A percentile compares a stretch with the other conserved stretches of the same genome.
Conservation (phyloP, 1,140 invertebrate species). For the Diuraphis noxia region DNA sequence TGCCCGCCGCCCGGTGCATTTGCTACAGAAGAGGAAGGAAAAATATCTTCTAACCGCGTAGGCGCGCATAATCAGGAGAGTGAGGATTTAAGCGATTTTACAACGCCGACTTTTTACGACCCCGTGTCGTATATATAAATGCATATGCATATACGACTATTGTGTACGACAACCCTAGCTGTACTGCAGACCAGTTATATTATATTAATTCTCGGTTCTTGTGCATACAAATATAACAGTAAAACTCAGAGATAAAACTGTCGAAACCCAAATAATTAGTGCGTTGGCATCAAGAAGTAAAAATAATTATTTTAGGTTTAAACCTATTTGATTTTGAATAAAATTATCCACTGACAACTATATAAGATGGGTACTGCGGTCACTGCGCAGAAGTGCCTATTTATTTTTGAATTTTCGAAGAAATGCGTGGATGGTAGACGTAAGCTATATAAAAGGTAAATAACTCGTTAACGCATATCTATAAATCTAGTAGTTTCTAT, state of each 20-base stretch:
- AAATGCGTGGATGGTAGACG: not conserved
- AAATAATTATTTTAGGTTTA: not conserved
- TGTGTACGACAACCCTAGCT: not conserved
- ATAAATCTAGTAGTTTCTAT: not conserved
- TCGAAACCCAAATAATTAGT: not conserved
- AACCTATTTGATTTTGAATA: not conserved
- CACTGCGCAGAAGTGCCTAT: not conserved
- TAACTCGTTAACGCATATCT: conserved; percentile 1
- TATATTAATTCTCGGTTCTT: not conserved
- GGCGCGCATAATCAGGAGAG: not conserved
- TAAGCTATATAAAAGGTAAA: not conserved
- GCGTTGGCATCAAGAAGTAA: not conserved
- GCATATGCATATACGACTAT: not conserved
- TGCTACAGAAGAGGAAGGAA: not conserved
- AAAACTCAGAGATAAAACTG: not conserved
- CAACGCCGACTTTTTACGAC: not conserved
- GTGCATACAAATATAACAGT: not conserved
- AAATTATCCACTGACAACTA: not conserved
- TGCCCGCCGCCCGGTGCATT: not conserved
- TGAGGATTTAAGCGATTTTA: conserved; percentile 5
- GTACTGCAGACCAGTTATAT: not conserved
- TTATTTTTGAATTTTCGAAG: not conserved
- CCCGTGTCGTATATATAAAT: no score
- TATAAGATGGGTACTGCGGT: not conserved
- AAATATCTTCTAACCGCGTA: not conserved